Conservation (phyloP, 2,113 vertebrate species). For the Spermophilus dauricus region DNA sequence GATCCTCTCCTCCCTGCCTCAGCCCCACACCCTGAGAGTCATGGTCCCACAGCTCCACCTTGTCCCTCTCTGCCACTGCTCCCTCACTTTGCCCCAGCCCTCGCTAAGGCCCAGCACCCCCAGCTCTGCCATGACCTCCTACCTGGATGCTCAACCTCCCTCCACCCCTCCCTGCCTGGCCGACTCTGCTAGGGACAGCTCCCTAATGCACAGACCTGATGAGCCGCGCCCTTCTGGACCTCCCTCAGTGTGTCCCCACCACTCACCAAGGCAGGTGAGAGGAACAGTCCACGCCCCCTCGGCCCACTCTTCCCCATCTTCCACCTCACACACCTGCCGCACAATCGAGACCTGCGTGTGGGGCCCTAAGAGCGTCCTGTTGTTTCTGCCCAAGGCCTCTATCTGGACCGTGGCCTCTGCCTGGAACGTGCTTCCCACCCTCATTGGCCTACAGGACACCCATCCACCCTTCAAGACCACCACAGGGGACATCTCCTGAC, state of each 20-base stretch:
- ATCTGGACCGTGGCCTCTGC: background rate
- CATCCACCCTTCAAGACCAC: background rate
- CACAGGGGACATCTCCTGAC: background rate
- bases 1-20: background rate
- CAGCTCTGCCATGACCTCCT: background rate
- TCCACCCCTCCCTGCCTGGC: background rate
- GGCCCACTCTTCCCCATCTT: background rate
- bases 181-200: background rate
- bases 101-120: too few species aligned
- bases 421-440: background rate
- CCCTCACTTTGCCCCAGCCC: background rate
- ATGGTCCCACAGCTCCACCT: too few species aligned
- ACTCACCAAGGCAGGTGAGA: background rate
- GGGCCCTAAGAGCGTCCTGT: background rate
- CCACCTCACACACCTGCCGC: accelerated
- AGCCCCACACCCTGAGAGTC: background rate
- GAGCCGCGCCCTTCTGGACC: background rate
- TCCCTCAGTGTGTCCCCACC: background rate
- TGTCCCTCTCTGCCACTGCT: background rate
- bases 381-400: background rate
- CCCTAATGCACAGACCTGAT: background rate
- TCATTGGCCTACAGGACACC: background rate
- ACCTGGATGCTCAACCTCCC: too few species aligned
- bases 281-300: background rate
- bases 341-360: too few species aligned